phyloP scores from a whole-genome alignment of 1,140 invertebrate species.

The Lerema accius region DNA sequence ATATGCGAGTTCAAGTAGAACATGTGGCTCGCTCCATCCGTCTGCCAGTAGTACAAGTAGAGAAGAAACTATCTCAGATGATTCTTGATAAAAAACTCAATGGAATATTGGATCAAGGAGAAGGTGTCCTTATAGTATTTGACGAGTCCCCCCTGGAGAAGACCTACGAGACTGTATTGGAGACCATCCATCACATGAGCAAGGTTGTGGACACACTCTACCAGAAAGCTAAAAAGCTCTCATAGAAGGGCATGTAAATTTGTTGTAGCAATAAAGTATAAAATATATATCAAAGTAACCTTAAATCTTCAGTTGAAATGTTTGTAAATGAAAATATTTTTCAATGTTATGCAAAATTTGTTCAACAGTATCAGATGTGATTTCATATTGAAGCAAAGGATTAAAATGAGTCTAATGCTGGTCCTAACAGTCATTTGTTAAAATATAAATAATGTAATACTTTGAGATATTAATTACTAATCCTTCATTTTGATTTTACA shows the following conservation, averaged over 20 bases:
- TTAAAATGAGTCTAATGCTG: conserved; percentile 1
- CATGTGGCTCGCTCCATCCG: conserved; percentile 88
- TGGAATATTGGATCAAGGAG: conserved; percentile 98
- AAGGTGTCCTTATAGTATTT: conserved; percentile 98
- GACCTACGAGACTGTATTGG: conserved; percentile 98
- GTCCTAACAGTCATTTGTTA: conserved; percentile 27
- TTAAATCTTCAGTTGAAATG: conserved; percentile 72
- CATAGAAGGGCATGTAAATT: conserved; percentile 86
- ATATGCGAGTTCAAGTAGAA: conserved; percentile 96
- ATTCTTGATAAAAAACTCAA: conserved; percentile 99
- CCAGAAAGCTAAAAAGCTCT: conserved; percentile 98
- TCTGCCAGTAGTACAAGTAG: conserved; percentile 94
- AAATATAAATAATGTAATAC: conserved; percentile 44
- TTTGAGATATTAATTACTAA: conserved; percentile 60
- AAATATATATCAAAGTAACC: conserved; percentile 73
- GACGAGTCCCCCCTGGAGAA: conserved; percentile 97
- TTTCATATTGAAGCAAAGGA: conserved; percentile 14
- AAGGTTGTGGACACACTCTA: conserved; percentile 99
- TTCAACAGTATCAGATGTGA: conserved; percentile 11
- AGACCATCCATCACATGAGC: conserved; percentile 99
- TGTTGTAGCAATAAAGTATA: conserved; percentile 75
- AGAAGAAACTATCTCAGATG: conserved; percentile 99
- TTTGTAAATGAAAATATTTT: conserved; percentile 74
- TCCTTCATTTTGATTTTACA: conserved; percentile 58
- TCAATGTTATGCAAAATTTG: conserved; percentile 42